These are phyloP conservation scores for Tribolium freemani DNA, from an alignment of 2,888 invertebrate species.

Conservation along the genomic window DNA sequence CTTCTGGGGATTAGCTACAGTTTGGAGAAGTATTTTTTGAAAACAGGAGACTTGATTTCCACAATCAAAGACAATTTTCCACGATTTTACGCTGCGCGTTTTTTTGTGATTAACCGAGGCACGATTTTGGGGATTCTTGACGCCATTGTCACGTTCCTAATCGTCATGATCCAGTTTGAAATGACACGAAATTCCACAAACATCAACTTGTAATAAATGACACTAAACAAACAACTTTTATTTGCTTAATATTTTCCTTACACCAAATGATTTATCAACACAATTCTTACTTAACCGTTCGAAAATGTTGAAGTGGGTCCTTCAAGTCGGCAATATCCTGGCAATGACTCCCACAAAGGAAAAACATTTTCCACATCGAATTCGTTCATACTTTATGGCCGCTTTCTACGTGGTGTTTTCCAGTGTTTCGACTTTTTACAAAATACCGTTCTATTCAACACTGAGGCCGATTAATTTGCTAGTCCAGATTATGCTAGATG, in stretches of 20 bases:
- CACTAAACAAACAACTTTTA: not conserved
- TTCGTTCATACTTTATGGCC: not conserved
- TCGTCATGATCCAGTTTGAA: conserved; percentile 8
- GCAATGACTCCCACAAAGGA: not conserved
- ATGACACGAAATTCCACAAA: not conserved
- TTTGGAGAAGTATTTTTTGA: not conserved
- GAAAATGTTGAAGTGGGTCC: not conserved
- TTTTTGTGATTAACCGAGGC: not conserved
- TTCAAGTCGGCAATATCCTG: not conserved
- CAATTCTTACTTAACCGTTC: no score
- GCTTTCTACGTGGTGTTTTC: not conserved
- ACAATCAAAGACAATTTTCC: not conserved
- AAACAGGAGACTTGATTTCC: not conserved
- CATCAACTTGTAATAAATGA: not conserved
- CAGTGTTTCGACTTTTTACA: not conserved
- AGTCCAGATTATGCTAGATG: not conserved
- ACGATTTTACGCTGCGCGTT: not conserved
- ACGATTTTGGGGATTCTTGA: conserved; percentile 1
- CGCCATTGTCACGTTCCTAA: not conserved
- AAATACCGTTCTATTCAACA: not conserved
- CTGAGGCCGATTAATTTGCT: not conserved
- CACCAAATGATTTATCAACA: not conserved
- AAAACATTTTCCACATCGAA: not conserved
- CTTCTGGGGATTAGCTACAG: not conserved
- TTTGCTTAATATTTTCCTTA: not conserved